Evolutionary conservation across 64 coral and sea anemone genomes (phyloP), one percentile per base, ranked within the genome.

Genomic region (Montipora capricornis): DNA sequence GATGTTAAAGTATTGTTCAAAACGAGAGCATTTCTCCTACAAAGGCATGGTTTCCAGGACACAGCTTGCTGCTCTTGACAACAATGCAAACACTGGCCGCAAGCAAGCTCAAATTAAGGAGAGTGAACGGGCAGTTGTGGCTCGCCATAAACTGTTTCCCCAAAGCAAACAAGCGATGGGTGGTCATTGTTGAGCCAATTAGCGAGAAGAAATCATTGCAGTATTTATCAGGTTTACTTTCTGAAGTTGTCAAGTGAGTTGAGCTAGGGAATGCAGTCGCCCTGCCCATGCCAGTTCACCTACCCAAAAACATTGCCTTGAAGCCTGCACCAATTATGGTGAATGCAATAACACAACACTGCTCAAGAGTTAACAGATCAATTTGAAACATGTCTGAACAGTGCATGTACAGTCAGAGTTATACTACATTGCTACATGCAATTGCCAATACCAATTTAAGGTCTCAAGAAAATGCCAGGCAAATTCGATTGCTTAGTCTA

Each of bases 161-260:
- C 60, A 94, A 94, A 79, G 77, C 70, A 52, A n/a, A 55, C 46
- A 88, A 88, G 70, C 48, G 86, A 8, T 88, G 86, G 69, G 86
- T 53, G 49, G 86, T 76, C n/a, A 88, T 37, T 37, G 37, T 37
- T 37, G 37, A 88, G 12, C 86, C 86, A 13, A 62, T 80, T 19
- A 44, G 0, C 3, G 74, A 90, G 55, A 66, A 19, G 55, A 90
- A 90, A 46, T 47, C 16, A 44, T 90, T 80, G 44, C 60, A 47
- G 14, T 73, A 49, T 15, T 68, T 87, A 17, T 49, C 84, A 16
- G 37, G 20, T 67, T 49, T 87, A 17, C 84, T 73, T 48, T 49
- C 71, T 16, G 49, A 87, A 73, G 84, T 87, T 9, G 13, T 87
- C n/a, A 17, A 74, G 67, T 5, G 19, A 4, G 3, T 73, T 6